phyloP scores from a whole-genome alignment of 1,140 invertebrate species.

The Amphibalanus amphitrite region DNA sequence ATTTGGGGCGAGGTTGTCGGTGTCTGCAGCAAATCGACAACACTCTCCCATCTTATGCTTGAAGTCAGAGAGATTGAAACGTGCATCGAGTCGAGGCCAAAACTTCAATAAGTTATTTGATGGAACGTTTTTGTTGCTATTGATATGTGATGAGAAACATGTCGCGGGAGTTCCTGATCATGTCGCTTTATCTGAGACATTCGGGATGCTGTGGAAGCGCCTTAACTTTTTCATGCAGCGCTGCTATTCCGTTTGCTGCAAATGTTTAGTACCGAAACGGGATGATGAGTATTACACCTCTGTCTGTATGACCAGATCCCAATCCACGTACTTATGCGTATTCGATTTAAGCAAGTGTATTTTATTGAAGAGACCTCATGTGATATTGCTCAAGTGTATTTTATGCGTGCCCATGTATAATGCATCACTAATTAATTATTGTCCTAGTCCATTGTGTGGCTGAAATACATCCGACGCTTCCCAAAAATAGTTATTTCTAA shows the following conservation, averaged over 20 bases:
- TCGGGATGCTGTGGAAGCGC: no score
- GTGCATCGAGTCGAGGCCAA: background rate
- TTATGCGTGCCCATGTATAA: background rate
- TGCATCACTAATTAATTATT: background rate
- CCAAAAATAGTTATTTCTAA: no score
- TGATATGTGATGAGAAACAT: no score
- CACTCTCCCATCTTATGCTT: background rate
- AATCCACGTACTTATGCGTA: background rate
- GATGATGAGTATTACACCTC: no score
- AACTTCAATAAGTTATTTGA: background rate
- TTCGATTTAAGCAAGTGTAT: background rate
- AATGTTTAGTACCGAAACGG: background rate
- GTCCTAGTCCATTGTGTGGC: background rate
- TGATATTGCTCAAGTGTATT: background rate
- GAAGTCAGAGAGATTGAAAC: background rate
- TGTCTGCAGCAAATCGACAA: background rate
- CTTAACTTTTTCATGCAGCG: no score
- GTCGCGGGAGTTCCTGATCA: no score
- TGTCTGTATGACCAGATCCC: no score
- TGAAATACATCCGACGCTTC: background rate
- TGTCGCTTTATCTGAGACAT: no score
- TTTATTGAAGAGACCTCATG: background rate
- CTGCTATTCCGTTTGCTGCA: background rate
- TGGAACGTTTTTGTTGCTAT: no score
- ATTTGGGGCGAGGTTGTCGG: background rate